These are phyloP conservation scores for Sesia bembeciformis DNA, from an alignment of 2,888 invertebrate genomes.

Conservation along the genomic window DNA sequence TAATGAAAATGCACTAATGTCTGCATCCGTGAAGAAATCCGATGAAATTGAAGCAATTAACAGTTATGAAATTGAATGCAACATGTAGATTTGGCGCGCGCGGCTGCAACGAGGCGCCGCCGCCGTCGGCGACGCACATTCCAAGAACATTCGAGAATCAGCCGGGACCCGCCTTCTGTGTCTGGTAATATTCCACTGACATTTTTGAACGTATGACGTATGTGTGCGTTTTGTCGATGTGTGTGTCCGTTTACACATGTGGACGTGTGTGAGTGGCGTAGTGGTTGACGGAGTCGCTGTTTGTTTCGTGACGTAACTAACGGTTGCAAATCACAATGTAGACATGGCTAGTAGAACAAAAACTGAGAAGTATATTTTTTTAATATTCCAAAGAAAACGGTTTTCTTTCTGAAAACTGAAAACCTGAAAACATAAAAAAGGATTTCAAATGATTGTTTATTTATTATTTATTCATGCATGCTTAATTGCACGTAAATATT, in stretches of 20 bases:
- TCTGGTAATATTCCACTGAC: constrained; percentile 56
- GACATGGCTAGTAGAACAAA: background rate
- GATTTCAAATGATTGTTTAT: too few relatives aligned
- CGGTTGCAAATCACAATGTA: background rate
- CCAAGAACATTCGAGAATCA: constrained; percentile 44
- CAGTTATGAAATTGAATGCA: too few relatives aligned
- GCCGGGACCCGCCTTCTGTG: constrained; percentile 18
- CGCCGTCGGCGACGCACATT: constrained; percentile 1
- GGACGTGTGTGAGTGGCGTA: constrained; percentile 15
- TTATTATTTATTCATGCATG: too few relatives aligned
- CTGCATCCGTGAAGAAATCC: too few relatives aligned
- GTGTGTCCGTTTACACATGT: constrained; percentile 19
- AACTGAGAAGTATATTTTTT: too few relatives aligned
- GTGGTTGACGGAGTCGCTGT: background rate
- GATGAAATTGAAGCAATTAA: too few relatives aligned
- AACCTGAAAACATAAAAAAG: too few relatives aligned
- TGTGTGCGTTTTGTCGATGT: constrained; percentile 22
- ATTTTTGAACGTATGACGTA: constrained; percentile 33
- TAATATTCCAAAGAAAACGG: too few relatives aligned
- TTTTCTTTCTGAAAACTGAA: too few relatives aligned
- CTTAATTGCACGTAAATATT: too few relatives aligned
- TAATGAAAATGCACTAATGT: too few relatives aligned
- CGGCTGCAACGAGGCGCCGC: background rate
- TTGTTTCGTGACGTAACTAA: constrained; percentile 5
- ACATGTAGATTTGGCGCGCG: too few relatives aligned